These are phyloP conservation scores for Albula goreensis DNA, from an alignment of 2,113 vertebrate genomes.

Conservation along the genomic window DNA sequence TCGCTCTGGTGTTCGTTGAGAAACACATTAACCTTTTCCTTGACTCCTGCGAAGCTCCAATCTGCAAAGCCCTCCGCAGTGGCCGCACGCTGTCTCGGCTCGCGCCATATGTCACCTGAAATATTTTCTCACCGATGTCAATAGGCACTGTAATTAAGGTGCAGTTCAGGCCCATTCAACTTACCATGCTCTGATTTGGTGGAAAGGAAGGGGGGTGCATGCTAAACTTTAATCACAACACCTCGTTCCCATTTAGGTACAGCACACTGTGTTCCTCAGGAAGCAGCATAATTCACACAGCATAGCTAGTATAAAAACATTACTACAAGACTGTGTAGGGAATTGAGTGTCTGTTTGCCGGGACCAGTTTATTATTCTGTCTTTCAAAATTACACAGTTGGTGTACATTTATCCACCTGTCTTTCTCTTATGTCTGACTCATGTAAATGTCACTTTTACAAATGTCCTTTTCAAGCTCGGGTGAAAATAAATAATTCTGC, in stretches of 20 bases:
- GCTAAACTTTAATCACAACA: background rate
- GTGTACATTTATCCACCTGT: constrained; percentile 54
- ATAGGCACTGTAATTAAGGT: constrained; percentile 12
- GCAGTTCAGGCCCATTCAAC: background rate
- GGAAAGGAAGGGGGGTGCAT: background rate
- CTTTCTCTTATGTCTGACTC: constrained; percentile 30
- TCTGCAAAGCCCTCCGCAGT: background rate
- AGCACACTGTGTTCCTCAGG: background rate
- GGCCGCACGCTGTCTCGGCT: background rate
- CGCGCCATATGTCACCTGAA: constrained; percentile 1
- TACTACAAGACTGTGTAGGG: background rate
- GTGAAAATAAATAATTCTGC: constrained; percentile 42
- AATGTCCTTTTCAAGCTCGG: constrained; percentile 42
- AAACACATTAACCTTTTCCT: constrained; percentile 14
- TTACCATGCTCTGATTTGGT: background rate
- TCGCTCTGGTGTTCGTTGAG: constrained; percentile 21
- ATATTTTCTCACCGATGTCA: background rate
- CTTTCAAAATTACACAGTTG: constrained; percentile 43
- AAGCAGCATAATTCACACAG: background rate
- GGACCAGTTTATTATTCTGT: constrained; percentile 9
- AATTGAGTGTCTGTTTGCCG: background rate
- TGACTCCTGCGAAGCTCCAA: background rate
- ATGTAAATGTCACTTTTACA: constrained; percentile 63
- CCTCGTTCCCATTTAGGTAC: background rate
- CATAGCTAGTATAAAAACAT: background rate